Evolutionary conservation across 2,113 vertebrate genomes (phyloP).

Genomic region (Montifringilla adamsi): DNA sequence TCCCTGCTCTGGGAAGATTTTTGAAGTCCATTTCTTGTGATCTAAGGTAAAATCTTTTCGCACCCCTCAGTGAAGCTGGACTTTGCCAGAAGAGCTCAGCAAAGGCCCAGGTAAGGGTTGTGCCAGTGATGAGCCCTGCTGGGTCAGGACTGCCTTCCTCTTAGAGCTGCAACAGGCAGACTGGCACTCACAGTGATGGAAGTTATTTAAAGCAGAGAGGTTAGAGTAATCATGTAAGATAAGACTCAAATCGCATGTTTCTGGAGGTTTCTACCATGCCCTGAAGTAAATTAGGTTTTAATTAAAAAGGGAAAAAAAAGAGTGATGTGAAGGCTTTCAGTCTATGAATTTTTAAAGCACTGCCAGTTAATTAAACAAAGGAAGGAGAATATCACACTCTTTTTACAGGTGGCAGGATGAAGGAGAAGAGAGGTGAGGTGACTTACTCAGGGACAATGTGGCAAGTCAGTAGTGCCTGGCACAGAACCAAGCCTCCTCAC

Average conservation of each 20-base stretch:
- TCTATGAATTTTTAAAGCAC: slow-evolving; percentile 24
- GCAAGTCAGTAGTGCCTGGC: slow-evolving; percentile 49
- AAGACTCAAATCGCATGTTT: slow-evolving; percentile 21
- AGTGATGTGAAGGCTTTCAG: background rate
- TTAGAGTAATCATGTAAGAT: slow-evolving; percentile 24
- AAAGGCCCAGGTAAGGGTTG: background rate
- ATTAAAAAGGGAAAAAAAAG: background rate
- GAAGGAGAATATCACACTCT: slow-evolving; percentile 20
- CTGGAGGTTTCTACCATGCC: slow-evolving; percentile 32
- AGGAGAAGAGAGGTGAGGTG: slow-evolving; percentile 33
- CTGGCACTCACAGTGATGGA: background rate
- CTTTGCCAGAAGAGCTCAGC: background rate
- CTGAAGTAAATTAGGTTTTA: slow-evolving; percentile 60
- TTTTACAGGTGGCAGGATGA: slow-evolving; percentile 35
- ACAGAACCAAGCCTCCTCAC: slow-evolving; percentile 42
- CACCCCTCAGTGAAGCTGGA: background rate
- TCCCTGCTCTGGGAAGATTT: background rate
- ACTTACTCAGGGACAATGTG: slow-evolving; percentile 18
- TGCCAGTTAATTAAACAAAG: slow-evolving; percentile 19
- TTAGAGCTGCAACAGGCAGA: background rate
- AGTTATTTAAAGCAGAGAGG: background rate
- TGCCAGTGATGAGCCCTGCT: background rate
- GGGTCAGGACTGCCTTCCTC: background rate
- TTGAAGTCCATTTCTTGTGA: background rate
- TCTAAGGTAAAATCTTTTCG: background rate